Evolutionary conservation across 2,888 invertebrate species (phyloP).

Genomic region (Balanococcus diminutus): DNA sequence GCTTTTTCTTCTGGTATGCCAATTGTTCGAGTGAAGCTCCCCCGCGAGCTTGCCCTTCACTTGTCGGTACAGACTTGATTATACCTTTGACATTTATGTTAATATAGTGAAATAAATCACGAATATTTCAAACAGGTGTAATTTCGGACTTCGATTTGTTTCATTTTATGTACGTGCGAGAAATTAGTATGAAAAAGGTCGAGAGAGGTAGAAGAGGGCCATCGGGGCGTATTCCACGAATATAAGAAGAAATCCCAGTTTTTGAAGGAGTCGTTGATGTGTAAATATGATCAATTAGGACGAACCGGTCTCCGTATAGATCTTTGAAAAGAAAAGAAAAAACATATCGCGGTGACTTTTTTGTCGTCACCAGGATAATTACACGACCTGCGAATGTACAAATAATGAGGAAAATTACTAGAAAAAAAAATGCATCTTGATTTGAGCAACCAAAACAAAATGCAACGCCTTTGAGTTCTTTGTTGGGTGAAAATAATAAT

Average conservation of each 20-base stretch:
- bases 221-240: no score
- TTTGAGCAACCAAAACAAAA: neutral
- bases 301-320: neutral
- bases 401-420: conserved; percentile 3
- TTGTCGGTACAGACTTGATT: neutral
- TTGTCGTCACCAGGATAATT: neutral
- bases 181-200: neutral
- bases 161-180: neutral
- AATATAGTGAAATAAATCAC: neutral
- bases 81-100: conserved; percentile 1
- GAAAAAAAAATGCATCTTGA: neutral
- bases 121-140: neutral
- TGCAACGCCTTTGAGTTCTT: neutral
- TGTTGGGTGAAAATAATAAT: neutral
- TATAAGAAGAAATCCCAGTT: neutral
- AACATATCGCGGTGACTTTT: neutral
- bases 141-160: neutral
- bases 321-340: neutral
- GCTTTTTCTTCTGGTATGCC: neutral
- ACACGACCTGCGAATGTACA: neutral
- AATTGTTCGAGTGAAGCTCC: neutral
- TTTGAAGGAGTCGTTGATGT: neutral
- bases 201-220: neutral
- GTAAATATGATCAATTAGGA: neutral
- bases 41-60: neutral